Evolutionary conservation across 2,797 vertebrate species (phyloP), one percentile per base, ranked within the genome.

Genomic region (Cygnus olor): DNA sequence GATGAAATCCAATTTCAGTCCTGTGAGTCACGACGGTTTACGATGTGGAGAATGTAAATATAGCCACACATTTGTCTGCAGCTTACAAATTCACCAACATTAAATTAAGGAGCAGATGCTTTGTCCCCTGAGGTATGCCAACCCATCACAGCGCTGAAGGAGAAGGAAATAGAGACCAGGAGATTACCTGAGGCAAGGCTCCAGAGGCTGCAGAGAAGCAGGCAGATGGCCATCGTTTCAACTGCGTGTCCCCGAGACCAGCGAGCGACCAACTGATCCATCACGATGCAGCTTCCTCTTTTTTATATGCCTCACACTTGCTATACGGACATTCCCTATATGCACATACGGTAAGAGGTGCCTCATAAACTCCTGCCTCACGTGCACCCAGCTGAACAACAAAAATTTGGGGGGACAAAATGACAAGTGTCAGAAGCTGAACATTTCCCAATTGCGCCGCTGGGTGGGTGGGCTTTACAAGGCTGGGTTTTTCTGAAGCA

Each of bases 151-250:
- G 20, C 6, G 0, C 30, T 11, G 40, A 44, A 30, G 7, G 42
- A 44, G 27, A 64, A 64, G 28, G 19, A 38, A 64, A 32, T 9
- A 65, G 63, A 44, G 63, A 65, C 14, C 5, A 4, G 27, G 61
- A 65, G 78, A 4, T 94, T 97, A 97, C 96, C 96, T 95, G 84
- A 79, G 0, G 6, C 45, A 13, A 64, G 0, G 0, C 65, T 68
- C 86, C 90, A 95, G 69, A 93, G 9, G 13, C 91, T 71, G 63
- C 58, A 90, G 72, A 96, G 51, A 14, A 97, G 58, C 47, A 97
- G 63, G 38, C 19, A 93, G 61, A 72, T 0, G 4, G 80, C 27
- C 30, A 85, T 70, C 90, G 85, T 96, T 58, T 64, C 25, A 73
- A 57, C 84, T 49, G 45, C 30, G 51, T 0, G 0, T 36, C 69